phyloP scores from a whole-genome alignment of 2,888 invertebrate genomes.

The Drosophila siamana region DNA sequence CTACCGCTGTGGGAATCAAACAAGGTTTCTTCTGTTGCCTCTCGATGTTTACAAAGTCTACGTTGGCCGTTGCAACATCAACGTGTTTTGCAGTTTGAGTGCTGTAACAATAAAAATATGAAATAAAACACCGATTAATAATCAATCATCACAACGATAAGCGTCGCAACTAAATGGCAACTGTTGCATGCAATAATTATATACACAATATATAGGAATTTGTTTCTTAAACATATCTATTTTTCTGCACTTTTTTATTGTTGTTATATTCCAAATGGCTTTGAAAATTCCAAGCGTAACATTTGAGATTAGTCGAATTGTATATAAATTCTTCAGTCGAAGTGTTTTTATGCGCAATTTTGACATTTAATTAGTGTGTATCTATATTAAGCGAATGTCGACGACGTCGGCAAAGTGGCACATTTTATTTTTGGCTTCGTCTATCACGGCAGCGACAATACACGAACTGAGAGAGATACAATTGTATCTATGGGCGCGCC shows the following conservation, averaged over 20 bases:
- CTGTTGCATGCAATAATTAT: neutral
- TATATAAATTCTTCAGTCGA: slow-evolving; percentile 65
- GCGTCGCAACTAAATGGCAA: too few species aligned
- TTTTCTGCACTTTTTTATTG: slow-evolving; percentile 38
- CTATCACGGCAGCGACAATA: slow-evolving; percentile 39
- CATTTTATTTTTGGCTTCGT: slow-evolving; percentile 63
- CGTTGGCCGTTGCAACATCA: slow-evolving; percentile 28
- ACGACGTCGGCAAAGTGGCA: slow-evolving; percentile 60
- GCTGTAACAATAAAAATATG: slow-evolving; percentile 31
- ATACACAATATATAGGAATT: neutral
- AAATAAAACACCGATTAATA: neutral
- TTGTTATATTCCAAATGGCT: slow-evolving; percentile 60
- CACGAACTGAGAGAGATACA: slow-evolving; percentile 54
- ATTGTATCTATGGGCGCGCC: slow-evolving; percentile 57
- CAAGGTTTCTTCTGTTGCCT: slow-evolving; percentile 25
- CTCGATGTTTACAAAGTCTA: slow-evolving; percentile 13
- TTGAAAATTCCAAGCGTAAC: slow-evolving; percentile 66
- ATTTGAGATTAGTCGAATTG: slow-evolving; percentile 59
- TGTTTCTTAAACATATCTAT: slow-evolving; percentile 11
- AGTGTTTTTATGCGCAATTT: slow-evolving; percentile 66
- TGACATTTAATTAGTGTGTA: slow-evolving; percentile 77
- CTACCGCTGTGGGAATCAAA: slow-evolving; percentile 15
- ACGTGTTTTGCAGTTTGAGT: slow-evolving; percentile 31
- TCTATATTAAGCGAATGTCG: slow-evolving; percentile 58
- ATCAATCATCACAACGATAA: neutral